A percentile compares a stretch with the other conserved stretches of the same genome.
Conservation (phyloP, 1,140 invertebrate genomes). For the Chrysomallon squamiferum region DNA sequence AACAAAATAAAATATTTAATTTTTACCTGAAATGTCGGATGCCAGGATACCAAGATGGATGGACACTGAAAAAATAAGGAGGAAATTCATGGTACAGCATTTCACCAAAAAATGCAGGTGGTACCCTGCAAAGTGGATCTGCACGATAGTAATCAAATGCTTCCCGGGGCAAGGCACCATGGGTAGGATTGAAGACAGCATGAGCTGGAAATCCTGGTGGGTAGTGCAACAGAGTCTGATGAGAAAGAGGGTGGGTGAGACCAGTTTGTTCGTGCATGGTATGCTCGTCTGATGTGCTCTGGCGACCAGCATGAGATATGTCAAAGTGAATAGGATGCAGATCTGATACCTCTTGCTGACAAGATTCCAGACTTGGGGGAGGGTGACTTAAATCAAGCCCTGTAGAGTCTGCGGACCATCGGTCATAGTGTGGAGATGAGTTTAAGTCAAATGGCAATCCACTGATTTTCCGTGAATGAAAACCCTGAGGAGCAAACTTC, state of each 20-base stretch:
- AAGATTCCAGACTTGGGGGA: not conserved
- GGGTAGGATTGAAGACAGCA: constrained; percentile 8
- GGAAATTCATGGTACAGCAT: constrained; percentile 8
- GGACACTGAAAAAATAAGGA: constrained; percentile 34
- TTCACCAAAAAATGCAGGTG: not conserved
- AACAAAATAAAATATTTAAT: no score
- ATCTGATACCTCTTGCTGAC: not conserved
- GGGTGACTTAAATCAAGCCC: not conserved
- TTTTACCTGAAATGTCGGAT: constrained; percentile 38
- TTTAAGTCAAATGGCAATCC: constrained; percentile 1
- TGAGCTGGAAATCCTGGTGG: constrained; percentile 10
- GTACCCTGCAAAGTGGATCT: not conserved
- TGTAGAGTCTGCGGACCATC: constrained; percentile 4
- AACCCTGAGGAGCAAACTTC: constrained; percentile 4
- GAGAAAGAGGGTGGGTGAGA: not conserved
- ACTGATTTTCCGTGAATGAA: not conserved
- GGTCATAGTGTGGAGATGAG: constrained; percentile 6
- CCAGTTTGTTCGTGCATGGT: constrained; percentile 12
- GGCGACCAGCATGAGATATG: constrained; percentile 5
- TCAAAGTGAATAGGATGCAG: constrained; percentile 1
- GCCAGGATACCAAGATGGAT: constrained; percentile 34
- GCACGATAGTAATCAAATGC: constrained; percentile 16
- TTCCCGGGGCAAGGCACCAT: constrained; percentile 16
- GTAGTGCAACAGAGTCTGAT: not conserved
- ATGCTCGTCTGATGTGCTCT: constrained; percentile 10